Evolutionary conservation across 2,888 invertebrate genomes (phyloP).

Genomic region (Drosophila prostipennis): DNA sequence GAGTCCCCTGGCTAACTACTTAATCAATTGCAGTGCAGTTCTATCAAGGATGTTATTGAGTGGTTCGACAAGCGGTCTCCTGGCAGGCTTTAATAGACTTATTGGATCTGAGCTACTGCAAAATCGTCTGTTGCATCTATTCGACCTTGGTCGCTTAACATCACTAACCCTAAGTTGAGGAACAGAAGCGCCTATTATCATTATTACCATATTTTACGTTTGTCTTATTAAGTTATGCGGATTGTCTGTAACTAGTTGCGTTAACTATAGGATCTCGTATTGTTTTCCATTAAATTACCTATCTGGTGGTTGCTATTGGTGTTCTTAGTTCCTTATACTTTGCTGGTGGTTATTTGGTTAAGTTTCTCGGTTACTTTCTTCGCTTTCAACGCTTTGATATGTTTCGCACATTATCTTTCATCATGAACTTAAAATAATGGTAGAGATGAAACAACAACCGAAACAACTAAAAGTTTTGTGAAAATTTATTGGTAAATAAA

Average conservation of each 20-base stretch:
- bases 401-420: constrained; percentile 26
- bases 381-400: constrained; percentile 45
- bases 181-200: constrained; percentile 70
- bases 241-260: constrained; percentile 71
- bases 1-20: constrained; percentile 22
- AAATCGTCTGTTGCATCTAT: constrained; percentile 14
- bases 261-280: constrained; percentile 46
- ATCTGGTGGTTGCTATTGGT: constrained; percentile 66
- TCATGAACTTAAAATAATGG: neutral
- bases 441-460: constrained; percentile 20
- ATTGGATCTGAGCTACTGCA: constrained; percentile 42
- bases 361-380: constrained; percentile 57
- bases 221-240: constrained; percentile 49
- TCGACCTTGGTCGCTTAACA: constrained; percentile 16
- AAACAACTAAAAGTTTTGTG: constrained; percentile 45
- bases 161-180: constrained; percentile 75
- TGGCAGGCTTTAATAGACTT: constrained; percentile 47
- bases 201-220: constrained; percentile 22
- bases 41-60: constrained; percentile 12
- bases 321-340: constrained; percentile 23
- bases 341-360: constrained; percentile 67
- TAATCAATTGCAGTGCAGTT: constrained; percentile 31
- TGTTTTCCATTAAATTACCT: constrained; percentile 55
- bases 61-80: constrained; percentile 29
- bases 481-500: constrained; percentile 74